Percentiles rank a stretch among this genome's conserved stretches.
Conservation (phyloP, 92 coral and sea anemone species). For the Porites evermanni region DNA sequence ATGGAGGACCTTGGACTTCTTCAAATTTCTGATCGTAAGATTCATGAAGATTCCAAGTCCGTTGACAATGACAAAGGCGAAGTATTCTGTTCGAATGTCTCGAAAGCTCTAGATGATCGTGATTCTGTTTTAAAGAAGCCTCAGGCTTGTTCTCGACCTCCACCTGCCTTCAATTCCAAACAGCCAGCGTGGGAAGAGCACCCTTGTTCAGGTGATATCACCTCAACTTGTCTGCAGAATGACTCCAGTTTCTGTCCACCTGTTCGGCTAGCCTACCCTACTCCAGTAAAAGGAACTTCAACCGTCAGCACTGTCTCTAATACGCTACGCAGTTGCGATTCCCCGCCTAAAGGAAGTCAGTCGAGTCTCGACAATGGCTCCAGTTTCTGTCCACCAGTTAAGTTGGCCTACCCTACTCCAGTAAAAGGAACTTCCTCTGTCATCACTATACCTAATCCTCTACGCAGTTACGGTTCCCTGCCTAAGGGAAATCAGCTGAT, state of each 20-base stretch:
- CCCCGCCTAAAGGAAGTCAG: not conserved
- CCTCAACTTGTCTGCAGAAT: not conserved
- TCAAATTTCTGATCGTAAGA: not conserved
- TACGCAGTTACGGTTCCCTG: not conserved
- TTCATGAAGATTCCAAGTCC: not conserved
- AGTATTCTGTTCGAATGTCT: not conserved
- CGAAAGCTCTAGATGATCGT: not conserved
- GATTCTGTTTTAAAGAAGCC: not conserved
- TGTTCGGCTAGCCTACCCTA: constrained; percentile 1
- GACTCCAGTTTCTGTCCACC: constrained; percentile 5
- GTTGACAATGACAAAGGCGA: not conserved
- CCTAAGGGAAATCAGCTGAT: not conserved
- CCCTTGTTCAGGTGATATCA: not conserved
- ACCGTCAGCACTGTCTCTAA: not conserved
- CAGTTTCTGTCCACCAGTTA: not conserved
- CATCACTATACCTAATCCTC: not conserved
- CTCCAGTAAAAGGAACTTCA: not conserved
- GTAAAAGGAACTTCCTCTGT: not conserved
- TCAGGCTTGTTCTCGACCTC: not conserved
- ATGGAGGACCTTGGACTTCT: constrained; percentile 41
- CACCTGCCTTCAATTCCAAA: not conserved
- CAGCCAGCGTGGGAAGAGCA: not conserved
- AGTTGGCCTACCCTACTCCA: constrained; percentile 24
- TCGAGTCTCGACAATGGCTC: not conserved
- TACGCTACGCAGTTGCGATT: not conserved